Conservation (phyloP, 2,888 invertebrate genomes). For the Nomada ruficornis region DNA sequence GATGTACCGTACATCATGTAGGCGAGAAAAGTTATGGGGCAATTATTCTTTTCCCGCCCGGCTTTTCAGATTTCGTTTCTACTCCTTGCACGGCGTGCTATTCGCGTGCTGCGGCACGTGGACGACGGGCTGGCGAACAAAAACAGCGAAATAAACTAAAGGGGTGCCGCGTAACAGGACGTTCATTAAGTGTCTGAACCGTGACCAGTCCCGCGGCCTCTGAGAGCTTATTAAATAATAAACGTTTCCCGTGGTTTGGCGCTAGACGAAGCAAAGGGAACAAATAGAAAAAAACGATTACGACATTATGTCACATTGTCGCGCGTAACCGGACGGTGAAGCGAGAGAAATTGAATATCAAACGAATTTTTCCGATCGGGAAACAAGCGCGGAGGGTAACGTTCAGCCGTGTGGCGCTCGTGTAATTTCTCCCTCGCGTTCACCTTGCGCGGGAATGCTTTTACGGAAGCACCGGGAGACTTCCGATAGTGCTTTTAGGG, state of each 20-base stretch:
- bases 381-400: conserved; percentile 28
- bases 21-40: conserved; percentile 41
- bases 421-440: conserved; percentile 58
- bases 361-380: conserved; percentile 21
- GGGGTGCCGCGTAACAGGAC: conserved; percentile 2
- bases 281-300: not conserved
- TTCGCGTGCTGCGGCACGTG: conserved; percentile 41
- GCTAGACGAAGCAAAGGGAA: not conserved
- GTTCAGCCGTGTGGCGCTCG: conserved; percentile 37
- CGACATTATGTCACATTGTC: not conserved
- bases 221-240: conserved; percentile 39
- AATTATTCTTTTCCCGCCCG: conserved; percentile 51
- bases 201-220: not conserved
- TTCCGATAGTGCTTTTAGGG: conserved; percentile 62
- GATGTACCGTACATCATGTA: no score
- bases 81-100: conserved; percentile 18
- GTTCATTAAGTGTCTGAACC: conserved; percentile 49
- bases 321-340: conserved; percentile 14
- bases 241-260: conserved; percentile 8
- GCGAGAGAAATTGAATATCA: conserved; percentile 22
- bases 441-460: conserved; percentile 53
- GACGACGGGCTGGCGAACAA: conserved; percentile 7
- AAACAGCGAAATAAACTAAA: not conserved
- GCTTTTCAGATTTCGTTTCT: conserved; percentile 44
- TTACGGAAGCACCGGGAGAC: conserved; percentile 54